A percentile compares a stretch with the other conserved stretches of the same genome.
Evolutionary conservation across 2,797 vertebrate genomes (phyloP).

Genomic region (Helarctos malayanus): DNA sequence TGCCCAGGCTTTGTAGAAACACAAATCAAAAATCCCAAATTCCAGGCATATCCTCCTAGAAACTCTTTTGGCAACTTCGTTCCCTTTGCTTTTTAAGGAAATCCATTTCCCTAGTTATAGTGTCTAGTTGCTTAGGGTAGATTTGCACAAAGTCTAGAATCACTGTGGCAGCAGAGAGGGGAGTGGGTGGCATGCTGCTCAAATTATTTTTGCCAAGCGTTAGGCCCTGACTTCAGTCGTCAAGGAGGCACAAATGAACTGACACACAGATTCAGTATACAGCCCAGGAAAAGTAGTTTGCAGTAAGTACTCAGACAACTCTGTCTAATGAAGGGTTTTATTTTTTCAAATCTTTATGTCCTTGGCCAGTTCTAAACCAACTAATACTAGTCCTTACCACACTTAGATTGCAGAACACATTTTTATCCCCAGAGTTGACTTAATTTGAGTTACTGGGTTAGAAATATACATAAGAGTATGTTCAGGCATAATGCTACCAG

Average conservation of each 20-base stretch:
- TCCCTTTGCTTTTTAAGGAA: conserved; percentile 76
- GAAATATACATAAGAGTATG: neutral
- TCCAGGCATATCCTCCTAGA: conserved; percentile 73
- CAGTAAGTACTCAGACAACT: neutral
- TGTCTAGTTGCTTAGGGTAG: conserved; percentile 52
- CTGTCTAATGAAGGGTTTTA: neutral
- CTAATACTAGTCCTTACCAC: neutral
- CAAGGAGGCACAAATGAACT: conserved; percentile 25
- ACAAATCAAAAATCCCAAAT: conserved; percentile 81
- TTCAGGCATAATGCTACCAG: neutral
- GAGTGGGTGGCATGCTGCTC: conserved; percentile 57
- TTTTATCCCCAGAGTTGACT: neutral
- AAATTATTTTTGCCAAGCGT: conserved; percentile 42
- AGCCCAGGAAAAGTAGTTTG: neutral
- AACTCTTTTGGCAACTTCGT: conserved; percentile 73
- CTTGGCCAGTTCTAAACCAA: neutral
- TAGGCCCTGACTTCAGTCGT: conserved; percentile 42
- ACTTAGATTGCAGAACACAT: neutral
- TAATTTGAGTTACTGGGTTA: neutral
- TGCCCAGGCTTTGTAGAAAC: conserved; percentile 76
- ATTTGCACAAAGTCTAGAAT: conserved; percentile 47
- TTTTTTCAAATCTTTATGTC: conserved; percentile 13
- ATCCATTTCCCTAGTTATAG: conserved; percentile 7
- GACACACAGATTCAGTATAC: neutral
- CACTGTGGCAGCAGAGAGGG: conserved; percentile 65